Percentiles rank a stretch among this genome's conserved stretches.
Conservation (phyloP, 2,113 vertebrate genomes). For the Sterrhoptilus dennistouni region DNA sequence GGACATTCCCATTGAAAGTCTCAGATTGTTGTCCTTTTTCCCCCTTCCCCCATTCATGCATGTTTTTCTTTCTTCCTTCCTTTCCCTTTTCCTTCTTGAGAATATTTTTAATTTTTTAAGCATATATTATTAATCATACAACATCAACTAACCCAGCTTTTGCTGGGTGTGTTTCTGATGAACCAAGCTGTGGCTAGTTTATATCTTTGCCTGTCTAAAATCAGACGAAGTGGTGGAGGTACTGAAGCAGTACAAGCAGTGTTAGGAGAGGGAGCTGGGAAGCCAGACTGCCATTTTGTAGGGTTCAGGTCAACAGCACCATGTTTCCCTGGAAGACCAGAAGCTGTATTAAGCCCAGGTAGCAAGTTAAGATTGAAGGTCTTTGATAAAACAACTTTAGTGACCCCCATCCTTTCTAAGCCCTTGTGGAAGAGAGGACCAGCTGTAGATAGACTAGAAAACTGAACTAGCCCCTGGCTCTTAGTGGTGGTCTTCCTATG, state of each 20-base stretch:
- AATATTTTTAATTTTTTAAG: neutral
- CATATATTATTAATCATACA: neutral
- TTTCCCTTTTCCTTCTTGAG: neutral
- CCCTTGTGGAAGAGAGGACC: neutral
- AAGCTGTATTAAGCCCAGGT: neutral
- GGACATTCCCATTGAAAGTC: slow-evolving; percentile 45
- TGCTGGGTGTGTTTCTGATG: neutral
- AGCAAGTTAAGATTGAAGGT: neutral
- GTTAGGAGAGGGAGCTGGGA: neutral
- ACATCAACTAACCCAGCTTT: neutral
- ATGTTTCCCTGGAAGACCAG: neutral
- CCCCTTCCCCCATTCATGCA: neutral
- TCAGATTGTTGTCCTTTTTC: slow-evolving; percentile 48
- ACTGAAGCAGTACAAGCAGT: rapidly evolving
- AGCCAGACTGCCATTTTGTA: neutral
- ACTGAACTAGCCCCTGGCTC: neutral
- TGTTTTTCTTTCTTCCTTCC: slow-evolving; percentile 44
- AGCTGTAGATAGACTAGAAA: neutral
- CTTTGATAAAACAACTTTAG: neutral
- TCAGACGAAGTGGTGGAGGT: neutral
- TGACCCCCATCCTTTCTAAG: neutral
- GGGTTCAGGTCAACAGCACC: neutral
- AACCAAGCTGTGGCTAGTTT: neutral
- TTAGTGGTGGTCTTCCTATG: neutral
- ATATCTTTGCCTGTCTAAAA: neutral